phyloP scores from a whole-genome alignment of 2,888 invertebrate genomes.

The Pterobdella sp. region DNA sequence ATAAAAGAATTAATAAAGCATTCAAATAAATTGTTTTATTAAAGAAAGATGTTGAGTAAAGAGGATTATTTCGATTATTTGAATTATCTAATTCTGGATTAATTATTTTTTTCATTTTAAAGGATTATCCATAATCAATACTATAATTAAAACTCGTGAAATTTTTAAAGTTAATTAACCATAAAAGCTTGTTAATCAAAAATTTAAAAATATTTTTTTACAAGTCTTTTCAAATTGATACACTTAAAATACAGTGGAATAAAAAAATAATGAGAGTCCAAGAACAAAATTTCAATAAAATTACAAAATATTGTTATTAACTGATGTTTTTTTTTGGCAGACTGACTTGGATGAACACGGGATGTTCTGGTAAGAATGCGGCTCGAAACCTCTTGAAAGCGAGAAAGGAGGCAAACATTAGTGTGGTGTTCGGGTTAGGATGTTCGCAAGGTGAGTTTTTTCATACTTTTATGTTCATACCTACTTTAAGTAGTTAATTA shows the following conservation, averaged over 20 bases:
- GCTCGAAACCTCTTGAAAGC: conserved; percentile 37
- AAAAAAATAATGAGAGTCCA: not conserved
- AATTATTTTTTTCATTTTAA: too few species aligned
- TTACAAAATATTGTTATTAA: not conserved
- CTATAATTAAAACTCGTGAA: too few species aligned
- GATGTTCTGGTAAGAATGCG: conserved; percentile 39
- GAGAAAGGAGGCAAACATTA: conserved; percentile 19
- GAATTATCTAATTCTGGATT: too few species aligned
- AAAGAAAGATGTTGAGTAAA: too few species aligned
- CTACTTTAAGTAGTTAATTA: too few species aligned
- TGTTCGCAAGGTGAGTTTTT: conserved; percentile 41
- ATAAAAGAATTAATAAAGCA: too few species aligned
- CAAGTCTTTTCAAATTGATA: not conserved
- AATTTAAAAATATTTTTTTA: not conserved
- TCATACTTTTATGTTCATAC: too few species aligned
- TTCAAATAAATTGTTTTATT: too few species aligned
- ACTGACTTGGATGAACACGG: conserved; percentile 40
- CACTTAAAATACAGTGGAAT: not conserved
- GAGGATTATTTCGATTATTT: too few species aligned
- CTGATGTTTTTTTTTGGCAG: conserved; percentile 33
- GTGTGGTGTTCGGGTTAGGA: conserved; percentile 40
- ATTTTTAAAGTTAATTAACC: too few species aligned
- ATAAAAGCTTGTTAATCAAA: too few species aligned
- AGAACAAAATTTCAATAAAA: not conserved
- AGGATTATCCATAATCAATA: too few species aligned